Evolutionary conservation across 1,140 invertebrate genomes (phyloP).

Genomic region (Conus betulinus): DNA sequence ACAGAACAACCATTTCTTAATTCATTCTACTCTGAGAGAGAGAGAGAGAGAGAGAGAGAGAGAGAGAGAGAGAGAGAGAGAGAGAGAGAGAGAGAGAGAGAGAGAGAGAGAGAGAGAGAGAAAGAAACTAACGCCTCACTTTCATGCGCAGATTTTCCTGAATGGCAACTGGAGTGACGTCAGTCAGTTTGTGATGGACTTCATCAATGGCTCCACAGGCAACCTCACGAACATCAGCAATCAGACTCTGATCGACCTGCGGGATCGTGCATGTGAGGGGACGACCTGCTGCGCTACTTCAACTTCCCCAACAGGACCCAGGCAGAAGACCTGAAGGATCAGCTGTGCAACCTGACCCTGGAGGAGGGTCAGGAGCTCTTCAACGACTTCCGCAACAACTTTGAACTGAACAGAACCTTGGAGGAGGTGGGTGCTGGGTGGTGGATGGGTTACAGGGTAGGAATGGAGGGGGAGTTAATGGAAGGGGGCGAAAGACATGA

Average conservation of each 20-base stretch:
- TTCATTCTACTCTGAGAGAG: too few species aligned
- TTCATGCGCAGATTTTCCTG: neutral
- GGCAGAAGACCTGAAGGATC: conserved; percentile 39
- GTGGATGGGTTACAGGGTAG: too few species aligned
- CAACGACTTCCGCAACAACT: conserved; percentile 43
- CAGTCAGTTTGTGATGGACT: neutral
- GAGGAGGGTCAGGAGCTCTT: conserved; percentile 40
- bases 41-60: too few species aligned
- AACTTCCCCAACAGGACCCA: conserved; percentile 42
- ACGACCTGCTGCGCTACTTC: conserved; percentile 42
- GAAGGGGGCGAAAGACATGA: too few species aligned
- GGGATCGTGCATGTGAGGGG: conserved; percentile 35
- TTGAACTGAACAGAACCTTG: conserved; percentile 35
- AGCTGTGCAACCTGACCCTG: conserved; percentile 53
- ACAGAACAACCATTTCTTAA: too few species aligned
- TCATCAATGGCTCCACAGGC: neutral
- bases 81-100: too few species aligned
- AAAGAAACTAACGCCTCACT: neutral
- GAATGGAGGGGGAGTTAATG: too few species aligned
- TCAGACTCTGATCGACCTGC: conserved; percentile 14
- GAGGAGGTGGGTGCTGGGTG: conserved; percentile 39
- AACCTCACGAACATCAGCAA: conserved; percentile 20
- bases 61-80: too few species aligned
- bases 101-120: too few species aligned
- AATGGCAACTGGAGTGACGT: neutral